Conservation (phyloP, 2,888 invertebrate genomes). For the Lymantria monacha region DNA sequence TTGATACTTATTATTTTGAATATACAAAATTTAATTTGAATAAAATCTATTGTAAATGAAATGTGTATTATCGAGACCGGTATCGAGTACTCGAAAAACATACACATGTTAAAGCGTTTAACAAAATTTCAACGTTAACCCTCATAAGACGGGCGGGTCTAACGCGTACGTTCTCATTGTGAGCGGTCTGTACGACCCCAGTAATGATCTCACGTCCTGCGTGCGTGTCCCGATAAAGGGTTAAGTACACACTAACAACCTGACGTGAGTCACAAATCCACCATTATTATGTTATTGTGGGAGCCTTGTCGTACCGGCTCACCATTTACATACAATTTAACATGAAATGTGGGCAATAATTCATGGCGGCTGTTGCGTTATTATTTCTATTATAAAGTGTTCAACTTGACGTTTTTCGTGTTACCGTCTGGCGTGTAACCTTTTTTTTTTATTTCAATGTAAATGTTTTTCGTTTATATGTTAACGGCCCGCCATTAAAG, state of each 20-base stretch:
- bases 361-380: slow-evolving; percentile 74
- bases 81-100: slow-evolving; percentile 48
- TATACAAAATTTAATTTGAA: slow-evolving; percentile 35
- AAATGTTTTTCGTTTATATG: slow-evolving; percentile 51
- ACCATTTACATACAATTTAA: slow-evolving; percentile 81
- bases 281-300: slow-evolving; percentile 82
- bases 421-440: slow-evolving; percentile 61
- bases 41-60: slow-evolving; percentile 48
- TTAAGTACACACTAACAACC: slow-evolving; percentile 81
- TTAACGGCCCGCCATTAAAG: slow-evolving; percentile 57
- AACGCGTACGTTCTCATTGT: slow-evolving; percentile 47
- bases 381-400: slow-evolving; percentile 79
- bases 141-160: slow-evolving; percentile 34
- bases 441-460: slow-evolving; percentile 45
- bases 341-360: slow-evolving; percentile 80
- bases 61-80: slow-evolving; percentile 47
- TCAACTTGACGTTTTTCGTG: slow-evolving; percentile 70
- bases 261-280: slow-evolving; percentile 81
- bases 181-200: slow-evolving; percentile 58
- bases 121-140: slow-evolving; percentile 40
- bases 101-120: slow-evolving; percentile 55
- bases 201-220: slow-evolving; percentile 79
- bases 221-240: slow-evolving; percentile 81
- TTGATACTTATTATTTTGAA: slow-evolving; percentile 37
- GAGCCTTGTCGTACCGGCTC: slow-evolving; percentile 73